Evolutionary conservation across 2,113 vertebrate genomes (phyloP).

Genomic region (Embiotoca jacksoni): DNA sequence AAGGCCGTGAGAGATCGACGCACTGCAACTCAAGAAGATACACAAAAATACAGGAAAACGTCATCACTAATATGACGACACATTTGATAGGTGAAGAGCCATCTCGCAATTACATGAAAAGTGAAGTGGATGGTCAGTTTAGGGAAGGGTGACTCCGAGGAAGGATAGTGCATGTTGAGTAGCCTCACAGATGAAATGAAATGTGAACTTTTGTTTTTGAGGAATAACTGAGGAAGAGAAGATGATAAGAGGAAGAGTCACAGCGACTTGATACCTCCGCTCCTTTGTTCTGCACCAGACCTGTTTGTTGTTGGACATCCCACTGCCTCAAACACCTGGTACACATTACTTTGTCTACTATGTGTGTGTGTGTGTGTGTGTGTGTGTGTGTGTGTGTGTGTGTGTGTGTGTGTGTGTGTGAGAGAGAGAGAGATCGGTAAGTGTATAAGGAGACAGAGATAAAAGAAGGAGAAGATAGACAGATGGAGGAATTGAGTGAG

Average conservation of each 20-base stretch:
- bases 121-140: not conserved
- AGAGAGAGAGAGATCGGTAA: conserved; percentile 19
- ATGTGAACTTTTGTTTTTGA: conserved; percentile 28
- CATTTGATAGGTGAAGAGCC: not conserved
- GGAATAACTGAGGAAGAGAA: conserved; percentile 17
- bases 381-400: conserved; percentile 15
- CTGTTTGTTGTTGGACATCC: conserved; percentile 51
- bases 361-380: not conserved
- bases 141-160: not conserved
- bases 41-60: too few relatives aligned
- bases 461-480: conserved; percentile 65
- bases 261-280: conserved; percentile 25
- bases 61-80: too few relatives aligned
- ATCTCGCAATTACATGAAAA: not conserved
- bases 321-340: conserved; percentile 67
- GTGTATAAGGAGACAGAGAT: conserved; percentile 44
- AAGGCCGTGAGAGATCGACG: not conserved
- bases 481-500: conserved; percentile 68
- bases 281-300: conserved; percentile 49
- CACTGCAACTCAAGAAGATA: not conserved
- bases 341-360: conserved; percentile 54
- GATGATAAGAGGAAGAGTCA: conserved; percentile 14
- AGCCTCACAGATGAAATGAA: not conserved
- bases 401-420: conserved; percentile 28
- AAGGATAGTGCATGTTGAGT: not conserved